phyloP scores from a whole-genome alignment of 2,113 vertebrate species.

The Nematolebias whitei region DNA sequence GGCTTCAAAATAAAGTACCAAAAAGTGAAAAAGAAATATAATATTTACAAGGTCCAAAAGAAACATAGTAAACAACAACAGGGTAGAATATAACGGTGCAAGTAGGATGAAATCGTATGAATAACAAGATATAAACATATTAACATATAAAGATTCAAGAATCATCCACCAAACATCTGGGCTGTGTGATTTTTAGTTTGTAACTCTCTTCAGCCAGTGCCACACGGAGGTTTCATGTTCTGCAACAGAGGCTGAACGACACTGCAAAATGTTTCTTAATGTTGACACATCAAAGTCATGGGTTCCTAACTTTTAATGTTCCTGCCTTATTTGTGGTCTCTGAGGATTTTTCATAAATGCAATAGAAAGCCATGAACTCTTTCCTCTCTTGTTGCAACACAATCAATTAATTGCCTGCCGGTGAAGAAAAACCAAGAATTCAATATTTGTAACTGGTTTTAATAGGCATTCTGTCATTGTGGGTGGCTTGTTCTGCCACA shows the following conservation, averaged over 20 bases:
- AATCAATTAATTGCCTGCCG: constrained; percentile 13
- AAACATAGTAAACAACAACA: no score
- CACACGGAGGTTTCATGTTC: constrained; percentile 30
- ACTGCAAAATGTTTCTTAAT: constrained; percentile 40
- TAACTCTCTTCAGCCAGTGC: constrained; percentile 1
- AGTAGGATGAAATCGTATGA: no score
- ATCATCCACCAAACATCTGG: neutral
- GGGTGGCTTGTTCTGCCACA: constrained; percentile 65
- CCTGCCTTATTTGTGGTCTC: constrained; percentile 29
- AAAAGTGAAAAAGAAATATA: no score
- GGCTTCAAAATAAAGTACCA: no score
- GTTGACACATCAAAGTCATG: constrained; percentile 59
- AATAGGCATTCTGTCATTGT: constrained; percentile 47
- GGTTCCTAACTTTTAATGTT: constrained; percentile 21
- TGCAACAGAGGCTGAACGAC: constrained; percentile 22
- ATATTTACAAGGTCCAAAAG: no score
- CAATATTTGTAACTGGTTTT: constrained; percentile 42
- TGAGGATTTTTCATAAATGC: constrained; percentile 48
- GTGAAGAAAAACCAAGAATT: constrained; percentile 36
- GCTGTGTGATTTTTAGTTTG: neutral
- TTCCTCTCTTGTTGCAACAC: constrained; percentile 34
- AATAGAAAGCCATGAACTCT: constrained; percentile 24
- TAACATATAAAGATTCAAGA: no score
- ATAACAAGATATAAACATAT: no score
- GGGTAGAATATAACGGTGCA: no score